Conservation (phyloP, 1,140 invertebrate genomes). For the Heliconius congener region DNA sequence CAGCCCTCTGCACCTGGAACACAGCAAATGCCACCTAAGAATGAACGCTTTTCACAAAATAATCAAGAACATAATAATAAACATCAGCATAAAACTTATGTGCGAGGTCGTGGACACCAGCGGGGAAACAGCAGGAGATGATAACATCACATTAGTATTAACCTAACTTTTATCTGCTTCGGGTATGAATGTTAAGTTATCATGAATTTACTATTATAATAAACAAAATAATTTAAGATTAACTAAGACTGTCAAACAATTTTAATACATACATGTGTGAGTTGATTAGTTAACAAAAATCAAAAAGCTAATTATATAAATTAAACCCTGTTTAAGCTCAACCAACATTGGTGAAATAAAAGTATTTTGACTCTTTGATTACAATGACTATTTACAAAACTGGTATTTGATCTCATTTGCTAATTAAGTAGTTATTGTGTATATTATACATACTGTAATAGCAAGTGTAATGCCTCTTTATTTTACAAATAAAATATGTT, state of each 20-base stretch:
- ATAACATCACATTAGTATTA: slow-evolving; percentile 12
- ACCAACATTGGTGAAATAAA: neutral
- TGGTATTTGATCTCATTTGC: slow-evolving; percentile 1
- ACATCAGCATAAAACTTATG: slow-evolving; percentile 78
- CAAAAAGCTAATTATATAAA: neutral
- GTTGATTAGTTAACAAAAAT: neutral
- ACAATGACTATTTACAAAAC: neutral
- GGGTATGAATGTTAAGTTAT: neutral
- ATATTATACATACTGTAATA: neutral
- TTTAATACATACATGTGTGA: neutral
- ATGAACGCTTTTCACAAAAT: slow-evolving; percentile 50
- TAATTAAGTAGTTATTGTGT: neutral
- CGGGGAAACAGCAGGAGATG: slow-evolving; percentile 81
- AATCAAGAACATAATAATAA: slow-evolving; percentile 58
- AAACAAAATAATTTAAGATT: neutral
- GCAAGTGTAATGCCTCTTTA: neutral
- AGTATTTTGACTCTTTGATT: neutral
- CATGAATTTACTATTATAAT: neutral
- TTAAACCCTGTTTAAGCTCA: neutral
- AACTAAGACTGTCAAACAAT: slow-evolving; percentile 5
- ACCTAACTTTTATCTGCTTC: neutral
- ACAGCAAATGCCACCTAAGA: slow-evolving; percentile 44
- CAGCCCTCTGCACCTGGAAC: slow-evolving; percentile 49
- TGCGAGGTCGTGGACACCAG: slow-evolving; percentile 82
- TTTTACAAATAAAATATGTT: neutral